phyloP scores from a whole-genome alignment of 2,888 invertebrate genomes.

The Plagodis pulveraria region DNA sequence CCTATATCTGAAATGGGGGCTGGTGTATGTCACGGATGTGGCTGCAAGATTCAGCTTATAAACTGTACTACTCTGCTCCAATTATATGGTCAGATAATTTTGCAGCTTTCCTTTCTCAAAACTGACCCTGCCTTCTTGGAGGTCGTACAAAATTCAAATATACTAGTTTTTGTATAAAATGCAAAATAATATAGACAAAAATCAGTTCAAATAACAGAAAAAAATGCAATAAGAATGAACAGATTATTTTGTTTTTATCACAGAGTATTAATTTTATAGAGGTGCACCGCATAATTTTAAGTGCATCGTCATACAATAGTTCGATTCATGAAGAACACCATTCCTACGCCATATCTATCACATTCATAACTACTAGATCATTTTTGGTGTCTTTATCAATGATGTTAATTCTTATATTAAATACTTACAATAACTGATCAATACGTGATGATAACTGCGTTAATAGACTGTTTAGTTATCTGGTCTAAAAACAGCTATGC shows the following conservation, averaged over 20 bases:
- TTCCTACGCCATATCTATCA: constrained; percentile 55
- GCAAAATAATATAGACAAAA: not conserved
- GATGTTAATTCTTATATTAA: constrained; percentile 22
- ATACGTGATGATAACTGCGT: constrained; percentile 14
- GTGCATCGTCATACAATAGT: constrained; percentile 55
- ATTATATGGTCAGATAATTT: not conserved
- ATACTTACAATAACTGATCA: constrained; percentile 25
- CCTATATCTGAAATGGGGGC: too few species aligned
- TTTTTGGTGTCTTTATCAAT: constrained; percentile 64
- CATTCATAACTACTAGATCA: constrained; percentile 61
- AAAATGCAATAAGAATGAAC: constrained; percentile 49
- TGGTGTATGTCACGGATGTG: too few species aligned
- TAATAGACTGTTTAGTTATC: too few species aligned
- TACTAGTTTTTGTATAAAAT: too few species aligned
- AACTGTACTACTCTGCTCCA: too few species aligned
- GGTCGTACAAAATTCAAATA: not conserved
- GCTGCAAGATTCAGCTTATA: too few species aligned
- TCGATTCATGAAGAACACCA: constrained; percentile 47
- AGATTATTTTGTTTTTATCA: constrained; percentile 60
- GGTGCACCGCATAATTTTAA: constrained; percentile 55
- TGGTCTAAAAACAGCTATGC: too few species aligned
- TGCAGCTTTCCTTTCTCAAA: not conserved
- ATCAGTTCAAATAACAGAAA: constrained; percentile 39
- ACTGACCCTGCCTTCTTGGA: too few species aligned
- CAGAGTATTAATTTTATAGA: constrained; percentile 62